Percentiles rank a stretch among this genome's conserved stretches.
These are phyloP conservation scores for Bubo bubo DNA, from an alignment of 2,113 vertebrate species.

Conservation along the genomic window DNA sequence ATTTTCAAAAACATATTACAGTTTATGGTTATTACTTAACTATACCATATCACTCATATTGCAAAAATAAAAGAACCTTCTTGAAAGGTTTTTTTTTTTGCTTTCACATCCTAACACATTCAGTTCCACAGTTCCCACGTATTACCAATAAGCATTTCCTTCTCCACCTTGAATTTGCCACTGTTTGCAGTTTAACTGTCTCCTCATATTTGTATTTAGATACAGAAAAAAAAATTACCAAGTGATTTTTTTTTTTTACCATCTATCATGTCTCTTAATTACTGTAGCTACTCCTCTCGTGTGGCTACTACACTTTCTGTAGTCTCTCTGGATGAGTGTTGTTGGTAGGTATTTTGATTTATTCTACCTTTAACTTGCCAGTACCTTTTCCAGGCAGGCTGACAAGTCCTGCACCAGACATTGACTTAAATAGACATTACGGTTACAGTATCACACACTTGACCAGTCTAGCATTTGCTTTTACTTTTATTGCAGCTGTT, in stretches of 20 bases:
- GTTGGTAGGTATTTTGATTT: neutral
- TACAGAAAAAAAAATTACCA: neutral
- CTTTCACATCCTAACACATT: neutral
- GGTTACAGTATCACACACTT: neutral
- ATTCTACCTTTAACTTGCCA: neutral
- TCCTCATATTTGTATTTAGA: neutral
- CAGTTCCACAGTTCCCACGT: neutral
- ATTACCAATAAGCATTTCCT: neutral
- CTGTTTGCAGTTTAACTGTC: neutral
- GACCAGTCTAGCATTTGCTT: neutral
- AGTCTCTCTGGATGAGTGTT: neutral
- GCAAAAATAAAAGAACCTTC: neutral
- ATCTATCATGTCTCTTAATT: neutral
- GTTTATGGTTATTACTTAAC: neutral
- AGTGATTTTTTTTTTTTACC: neutral
- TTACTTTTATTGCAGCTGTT: neutral
- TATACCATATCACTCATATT: neutral
- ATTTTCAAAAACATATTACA: neutral
- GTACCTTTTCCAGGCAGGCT: neutral
- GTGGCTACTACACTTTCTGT: neutral
- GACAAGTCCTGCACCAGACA: neutral
- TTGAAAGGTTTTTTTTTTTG: neutral
- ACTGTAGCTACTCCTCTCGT: neutral
- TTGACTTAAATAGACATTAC: neutral
- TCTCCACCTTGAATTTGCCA: neutral